Evolutionary conservation across 2,888 invertebrate species (phyloP), one percentile per base, ranked within the genome.

Genomic region (Cosmia pyralina): DNA sequence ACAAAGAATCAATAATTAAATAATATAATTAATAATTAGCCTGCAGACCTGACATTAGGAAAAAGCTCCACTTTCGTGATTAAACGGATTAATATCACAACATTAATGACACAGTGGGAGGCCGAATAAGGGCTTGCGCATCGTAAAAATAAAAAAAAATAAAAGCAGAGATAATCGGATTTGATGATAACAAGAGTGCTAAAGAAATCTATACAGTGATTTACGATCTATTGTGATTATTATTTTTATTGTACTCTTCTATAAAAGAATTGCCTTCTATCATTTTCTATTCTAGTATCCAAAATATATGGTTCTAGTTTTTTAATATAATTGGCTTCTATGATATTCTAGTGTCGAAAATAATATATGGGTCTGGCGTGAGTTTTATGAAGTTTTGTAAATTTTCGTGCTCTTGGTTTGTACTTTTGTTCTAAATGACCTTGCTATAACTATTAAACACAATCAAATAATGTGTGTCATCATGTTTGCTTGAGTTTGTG

Each of bases 1-100:
- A 67, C 57, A 72, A 63, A 60, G 17, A 74, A 55, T 60, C 6
- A 44, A 64, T 60, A 67, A 72, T 48, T 55, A 57, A 75, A 77
- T 65, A 28, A n/a, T n/a, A n/a, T n/a, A n/a, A n/a, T n/a, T n/a
- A n/a, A n/a, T n/a, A n/a, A n/a, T n/a, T n/a, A n/a, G n/a, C 63
- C 50, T 41, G 28, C 59, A 80, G 53, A 72, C 41, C 38, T 52
- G 60, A 57, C 60, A 67, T 81, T 79, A 78, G 48, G 64, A 75
- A 68, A 80, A 77, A 84, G 73, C 81, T 80, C 85, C 85, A 88
- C 86, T 88, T 75, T 81, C 75, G 67, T 83, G 85, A 89, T 90
- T 90, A 90, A 89, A 86, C 74, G 87, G 85, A 88, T 89, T 90
- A 84, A 83, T 75, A 76, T 75, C 72, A 75, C 38, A 60, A 57